phyloP scores from a whole-genome alignment of 2,113 vertebrate species.

The Thamnaconus septentrionalis region DNA sequence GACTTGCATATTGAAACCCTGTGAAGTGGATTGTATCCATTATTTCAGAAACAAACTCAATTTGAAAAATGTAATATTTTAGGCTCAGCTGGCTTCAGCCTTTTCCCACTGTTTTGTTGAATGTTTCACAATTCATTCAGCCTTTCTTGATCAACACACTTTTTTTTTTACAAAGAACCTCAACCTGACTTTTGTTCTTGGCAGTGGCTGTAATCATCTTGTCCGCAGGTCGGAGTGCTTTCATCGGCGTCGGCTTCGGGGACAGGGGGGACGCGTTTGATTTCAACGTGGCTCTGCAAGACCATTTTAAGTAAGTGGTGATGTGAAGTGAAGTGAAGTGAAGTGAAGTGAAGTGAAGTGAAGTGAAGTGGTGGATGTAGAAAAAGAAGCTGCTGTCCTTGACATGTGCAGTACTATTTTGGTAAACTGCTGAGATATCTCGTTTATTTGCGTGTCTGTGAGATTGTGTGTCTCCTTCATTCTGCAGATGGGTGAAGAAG shows the following conservation, averaged over 20 bases:
- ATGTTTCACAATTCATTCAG: not conserved
- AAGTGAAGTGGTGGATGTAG: not conserved
- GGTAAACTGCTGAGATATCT: not conserved
- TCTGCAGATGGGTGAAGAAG: constrained; percentile 89
- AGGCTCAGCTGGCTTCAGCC: too few species aligned
- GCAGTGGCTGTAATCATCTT: not conserved
- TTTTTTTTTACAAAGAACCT: too few species aligned
- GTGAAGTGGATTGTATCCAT: not conserved
- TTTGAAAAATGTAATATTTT: too few species aligned
- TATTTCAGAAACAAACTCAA: too few species aligned
- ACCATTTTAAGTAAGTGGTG: constrained; percentile 90
- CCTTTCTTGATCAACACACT: too few species aligned
- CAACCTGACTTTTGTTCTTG: too few species aligned
- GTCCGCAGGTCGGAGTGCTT: constrained; percentile 88
- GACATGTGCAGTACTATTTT: not conserved
- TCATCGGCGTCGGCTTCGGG: constrained; percentile 92
- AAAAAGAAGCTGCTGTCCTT: not conserved
- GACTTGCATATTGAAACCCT: not conserved
- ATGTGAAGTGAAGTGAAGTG: not conserved
- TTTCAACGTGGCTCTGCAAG: constrained; percentile 94
- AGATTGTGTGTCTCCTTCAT: constrained; percentile 7
- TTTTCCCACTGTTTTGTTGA: not conserved
- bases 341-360: constrained; percentile 9
- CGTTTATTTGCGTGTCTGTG: constrained; percentile 32
- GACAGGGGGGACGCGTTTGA: constrained; percentile 95